Evolutionary conservation across 2,797 vertebrate genomes (phyloP), one percentile per base, ranked within the genome.

Genomic region (Denticeps clupeoides): DNA sequence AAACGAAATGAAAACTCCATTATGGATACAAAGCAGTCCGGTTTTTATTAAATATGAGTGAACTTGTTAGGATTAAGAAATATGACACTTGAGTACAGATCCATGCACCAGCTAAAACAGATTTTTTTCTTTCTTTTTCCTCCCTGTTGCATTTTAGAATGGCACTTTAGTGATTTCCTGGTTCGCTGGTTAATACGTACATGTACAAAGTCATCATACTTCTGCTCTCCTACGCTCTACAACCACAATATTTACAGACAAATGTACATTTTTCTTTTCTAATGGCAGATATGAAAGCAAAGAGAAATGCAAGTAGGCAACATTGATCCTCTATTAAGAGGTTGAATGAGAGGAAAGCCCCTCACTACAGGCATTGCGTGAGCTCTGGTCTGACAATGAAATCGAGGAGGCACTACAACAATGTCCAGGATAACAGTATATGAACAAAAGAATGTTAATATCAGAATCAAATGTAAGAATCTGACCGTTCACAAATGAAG

Each of bases 151-250:
- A 32, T 42, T 53, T 55, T 59, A 56, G 41, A 69, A 72, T 63
- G 62, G 70, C 72, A 73, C 67, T 72, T 72, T 4, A 62, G 59
- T 64, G 67, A 67, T 51, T 66, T 64, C 38, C 65, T 63, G 62
- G 48, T 61, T 63, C 43, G 53, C 45, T 67, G 60, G 62, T 63
- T 65, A 67, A 64, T 45, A 49, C 41, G 51, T 32, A 54, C 53
- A 63, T 32, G 51, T 65, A 62, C 48, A 63, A 62, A 57, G 52
- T 47, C 53, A 63, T 27, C 52, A 49, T 41, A 56, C 32, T 35
- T 49, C 33, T 50, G 31, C 25, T 43, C 42, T 56, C 48, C 55
- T 49, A 57, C 26, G 37, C 8, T 32, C 52, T 55, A 62, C 31
- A 62, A 58, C 45, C 45, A 49, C 41, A 45, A 53, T 70, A 72